Base-by-base conservation (phyloP, 2,113 vertebrate species). In the Elephas maximus region DNA sequence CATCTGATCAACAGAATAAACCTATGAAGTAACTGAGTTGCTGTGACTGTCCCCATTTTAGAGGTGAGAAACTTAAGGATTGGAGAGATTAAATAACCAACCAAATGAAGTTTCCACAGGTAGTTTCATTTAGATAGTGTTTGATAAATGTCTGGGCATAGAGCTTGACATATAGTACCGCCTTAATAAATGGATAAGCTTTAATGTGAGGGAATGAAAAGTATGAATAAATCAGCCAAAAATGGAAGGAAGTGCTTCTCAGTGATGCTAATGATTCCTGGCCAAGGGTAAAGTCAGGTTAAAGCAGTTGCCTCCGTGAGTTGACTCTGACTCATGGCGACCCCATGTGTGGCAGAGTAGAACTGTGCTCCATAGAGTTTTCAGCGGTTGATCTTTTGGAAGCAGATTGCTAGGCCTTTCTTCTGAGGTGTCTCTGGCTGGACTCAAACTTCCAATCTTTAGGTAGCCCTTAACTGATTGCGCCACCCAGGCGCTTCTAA, bases 1-100 rank as follows among this genome's bases (percentile, higher is more conserved):
- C 69, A 87, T 41, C 26, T 83, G 45, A 45, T 71, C 33, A 78
- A 71, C 79, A 79, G 73, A 94, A 92, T 63, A 94, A 96, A 84
- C 3, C 51, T 94, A 24, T 80, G 73, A 78, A 80, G 37, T 41
- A 89, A 85, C 71, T 92, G 79, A 89, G 15, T 92, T 73, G 51
- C 51, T 62, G 62, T 78, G 63, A 69, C 41, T 76, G 20, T 74
- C 57, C 23, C 51, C 9, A 69, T 73, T 78, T 63, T 62, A 67
- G 85, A 57, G 53, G 15, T 57, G 53, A 57, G 11, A 14, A 57
- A 12, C 12, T 57, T 57, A 57, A 57, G 53, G 48, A 84, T n/a
- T 65, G 44, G 37, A 92, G 51, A 84, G 15, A 24, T 78, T 45
- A 79, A 71, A 63, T 41, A 94, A 65, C 18, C 30, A 57, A 57